Evolutionary conservation across 1,140 invertebrate species (phyloP).

Genomic region (Parapsyche elsis): DNA sequence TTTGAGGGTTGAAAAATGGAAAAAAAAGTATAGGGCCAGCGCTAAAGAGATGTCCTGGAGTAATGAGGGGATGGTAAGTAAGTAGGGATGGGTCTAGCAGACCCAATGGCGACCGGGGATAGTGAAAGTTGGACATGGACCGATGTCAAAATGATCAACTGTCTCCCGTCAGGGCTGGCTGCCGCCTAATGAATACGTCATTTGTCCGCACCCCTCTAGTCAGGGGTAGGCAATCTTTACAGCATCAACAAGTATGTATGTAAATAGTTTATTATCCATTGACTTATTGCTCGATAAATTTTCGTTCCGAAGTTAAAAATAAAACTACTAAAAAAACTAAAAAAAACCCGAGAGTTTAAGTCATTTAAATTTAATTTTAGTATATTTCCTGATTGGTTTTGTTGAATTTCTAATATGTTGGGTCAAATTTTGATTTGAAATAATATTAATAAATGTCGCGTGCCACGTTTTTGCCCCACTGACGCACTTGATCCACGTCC

Average conservation of each 20-base stretch:
- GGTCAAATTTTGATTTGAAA: too few relatives aligned
- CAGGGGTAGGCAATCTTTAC: not conserved
- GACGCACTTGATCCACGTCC: slow-evolving; percentile 29
- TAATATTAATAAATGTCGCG: too few relatives aligned
- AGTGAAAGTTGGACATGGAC: slow-evolving; percentile 40
- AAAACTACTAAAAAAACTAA: too few relatives aligned
- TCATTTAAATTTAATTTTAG: too few relatives aligned
- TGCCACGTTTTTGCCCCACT: not conserved
- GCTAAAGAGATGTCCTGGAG: slow-evolving; percentile 23
- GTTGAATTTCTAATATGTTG: too few relatives aligned
- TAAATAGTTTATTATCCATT: not conserved
- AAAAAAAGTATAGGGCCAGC: not conserved
- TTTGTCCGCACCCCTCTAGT: slow-evolving; percentile 42
- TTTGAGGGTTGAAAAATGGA: not conserved
- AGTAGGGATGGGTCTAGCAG: not conserved
- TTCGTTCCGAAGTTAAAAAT: too few relatives aligned
- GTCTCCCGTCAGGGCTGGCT: slow-evolving; percentile 49
- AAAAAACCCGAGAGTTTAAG: too few relatives aligned
- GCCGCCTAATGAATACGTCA: slow-evolving; percentile 54
- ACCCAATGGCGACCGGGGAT: not conserved
- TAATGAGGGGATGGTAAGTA: slow-evolving; percentile 40
- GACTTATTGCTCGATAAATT: too few relatives aligned
- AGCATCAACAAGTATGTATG: not conserved
- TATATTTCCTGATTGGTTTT: too few relatives aligned
- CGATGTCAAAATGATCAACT: slow-evolving; percentile 55